Evolutionary conservation across 2,888 invertebrate genomes (phyloP).

Genomic region (Tillus elongatus): DNA sequence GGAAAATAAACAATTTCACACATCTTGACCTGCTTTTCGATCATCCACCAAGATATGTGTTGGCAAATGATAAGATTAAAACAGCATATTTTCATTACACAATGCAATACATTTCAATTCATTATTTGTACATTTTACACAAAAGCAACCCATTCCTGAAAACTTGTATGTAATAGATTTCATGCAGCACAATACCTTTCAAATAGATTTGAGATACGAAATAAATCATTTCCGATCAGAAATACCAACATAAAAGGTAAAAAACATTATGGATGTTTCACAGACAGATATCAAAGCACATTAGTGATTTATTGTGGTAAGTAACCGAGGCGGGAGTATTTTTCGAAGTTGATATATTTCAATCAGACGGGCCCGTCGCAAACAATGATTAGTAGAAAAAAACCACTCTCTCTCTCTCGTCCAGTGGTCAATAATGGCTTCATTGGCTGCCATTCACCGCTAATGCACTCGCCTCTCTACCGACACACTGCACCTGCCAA

Average conservation of each 20-base stretch:
- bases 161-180: slow-evolving; percentile 20
- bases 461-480: slow-evolving; percentile 34
- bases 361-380: slow-evolving; percentile 39
- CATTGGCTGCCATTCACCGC: slow-evolving; percentile 38
- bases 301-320: slow-evolving; percentile 38
- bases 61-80: too few species aligned
- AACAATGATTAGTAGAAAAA: slow-evolving; percentile 40
- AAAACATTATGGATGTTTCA: slow-evolving; percentile 30
- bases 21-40: too few species aligned
- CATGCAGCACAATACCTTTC: slow-evolving; percentile 20
- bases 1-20: too few species aligned
- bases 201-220: slow-evolving; percentile 27
- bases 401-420: slow-evolving; percentile 27
- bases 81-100: too few species aligned
- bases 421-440: slow-evolving; percentile 39
- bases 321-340: slow-evolving; percentile 32
- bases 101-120: too few species aligned
- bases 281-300: slow-evolving; percentile 31
- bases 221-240: slow-evolving; percentile 32
- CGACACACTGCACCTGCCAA: slow-evolving; percentile 14
- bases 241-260: slow-evolving; percentile 25
- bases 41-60: too few species aligned
- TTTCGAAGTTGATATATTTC: slow-evolving; percentile 39
- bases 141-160: neutral
- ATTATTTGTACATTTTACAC: neutral